Conservation (phyloP, 2,113 vertebrate species). For the Mohoua ochrocephala region DNA sequence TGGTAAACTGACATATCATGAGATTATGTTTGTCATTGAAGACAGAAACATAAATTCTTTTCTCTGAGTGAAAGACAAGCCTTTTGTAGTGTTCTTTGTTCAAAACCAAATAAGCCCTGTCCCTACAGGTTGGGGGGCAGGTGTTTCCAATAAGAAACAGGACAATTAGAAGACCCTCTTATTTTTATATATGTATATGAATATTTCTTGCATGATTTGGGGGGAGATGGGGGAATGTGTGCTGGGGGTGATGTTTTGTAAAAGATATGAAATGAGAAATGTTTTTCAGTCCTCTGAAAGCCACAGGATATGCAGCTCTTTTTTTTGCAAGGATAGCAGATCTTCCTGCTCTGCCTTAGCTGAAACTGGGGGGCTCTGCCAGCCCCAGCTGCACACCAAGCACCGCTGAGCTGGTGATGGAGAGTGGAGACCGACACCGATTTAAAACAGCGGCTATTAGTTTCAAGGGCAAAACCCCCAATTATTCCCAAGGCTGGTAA, state of each 20-base stretch:
- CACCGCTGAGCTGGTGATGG: not conserved
- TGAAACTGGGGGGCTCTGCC: not conserved
- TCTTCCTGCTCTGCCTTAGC: too few relatives aligned
- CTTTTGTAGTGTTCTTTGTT: not conserved
- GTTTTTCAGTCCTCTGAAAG: not conserved
- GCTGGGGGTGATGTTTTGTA: not conserved
- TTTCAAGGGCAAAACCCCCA: not conserved
- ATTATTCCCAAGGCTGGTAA: not conserved
- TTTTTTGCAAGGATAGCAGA: not conserved
- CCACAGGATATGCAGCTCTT: not conserved
- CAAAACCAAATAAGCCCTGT: not conserved
- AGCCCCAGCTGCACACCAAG: not conserved
- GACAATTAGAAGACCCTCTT: not conserved
- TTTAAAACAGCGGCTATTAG: not conserved
- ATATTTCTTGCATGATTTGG: not conserved
- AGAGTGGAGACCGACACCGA: not conserved
- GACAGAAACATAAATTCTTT: not conserved
- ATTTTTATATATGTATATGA: too few relatives aligned
- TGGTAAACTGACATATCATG: accelerated
- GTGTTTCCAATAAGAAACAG: not conserved
- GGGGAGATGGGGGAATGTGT: not conserved
- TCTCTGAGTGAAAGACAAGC: not conserved
- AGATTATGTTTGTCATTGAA: not conserved
- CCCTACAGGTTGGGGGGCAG: not conserved
- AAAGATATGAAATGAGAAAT: not conserved